These are phyloP conservation scores for Mesocentrotus franciscanus DNA, from an alignment of 53 echinoderm and acorn worm species.

Conservation along the genomic window DNA sequence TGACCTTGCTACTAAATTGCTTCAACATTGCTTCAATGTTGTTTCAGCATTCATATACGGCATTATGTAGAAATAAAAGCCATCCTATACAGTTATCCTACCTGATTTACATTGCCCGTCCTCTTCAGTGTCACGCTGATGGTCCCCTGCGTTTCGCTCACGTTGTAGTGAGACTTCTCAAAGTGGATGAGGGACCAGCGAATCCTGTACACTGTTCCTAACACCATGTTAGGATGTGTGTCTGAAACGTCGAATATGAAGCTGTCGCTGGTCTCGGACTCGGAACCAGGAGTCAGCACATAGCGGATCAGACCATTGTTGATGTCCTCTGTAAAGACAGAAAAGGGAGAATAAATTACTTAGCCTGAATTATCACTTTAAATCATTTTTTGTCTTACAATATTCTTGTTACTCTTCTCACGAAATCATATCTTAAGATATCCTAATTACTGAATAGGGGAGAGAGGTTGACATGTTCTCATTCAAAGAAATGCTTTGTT, in stretches of 20 bases:
- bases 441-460: no score
- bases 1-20: no score
- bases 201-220: conserved; percentile 90
- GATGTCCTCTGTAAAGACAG: conserved; percentile 87
- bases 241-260: conserved; percentile 96
- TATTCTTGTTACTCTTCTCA: neutral
- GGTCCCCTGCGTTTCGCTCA: conserved; percentile 88
- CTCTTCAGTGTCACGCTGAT: conserved; percentile 89
- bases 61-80: neutral
- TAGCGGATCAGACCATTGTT: conserved; percentile 92
- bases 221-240: conserved; percentile 94
- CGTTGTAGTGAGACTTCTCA: conserved; percentile 87
- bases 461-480: no score
- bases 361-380: neutral
- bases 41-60: no score
- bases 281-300: conserved; percentile 71
- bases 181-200: conserved; percentile 95
- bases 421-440: no score
- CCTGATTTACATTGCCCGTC: conserved; percentile 97
- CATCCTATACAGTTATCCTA: conserved; percentile 23
- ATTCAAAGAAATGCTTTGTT: no score
- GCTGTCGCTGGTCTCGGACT: conserved; percentile 81
- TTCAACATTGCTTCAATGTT: no score
- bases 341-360: neutral
- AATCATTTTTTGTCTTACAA: neutral